Percentiles rank a stretch among this genome's conserved stretches.
Conservation (phyloP, 2,113 vertebrate species). For the Anguilla rostrata region DNA sequence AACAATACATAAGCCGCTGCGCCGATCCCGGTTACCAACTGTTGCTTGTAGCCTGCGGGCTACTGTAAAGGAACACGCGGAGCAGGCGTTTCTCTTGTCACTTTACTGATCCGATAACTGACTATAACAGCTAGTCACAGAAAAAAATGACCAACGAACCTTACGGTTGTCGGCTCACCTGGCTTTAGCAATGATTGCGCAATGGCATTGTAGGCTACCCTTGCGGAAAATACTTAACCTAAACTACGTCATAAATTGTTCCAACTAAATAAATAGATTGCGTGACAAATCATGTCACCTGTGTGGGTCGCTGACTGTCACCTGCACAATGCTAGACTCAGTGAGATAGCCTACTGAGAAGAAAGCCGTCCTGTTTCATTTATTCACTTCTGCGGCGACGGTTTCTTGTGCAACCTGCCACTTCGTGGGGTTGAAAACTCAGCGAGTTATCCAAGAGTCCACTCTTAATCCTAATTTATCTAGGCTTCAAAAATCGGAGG, state of each 20-base stretch:
- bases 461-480: no score
- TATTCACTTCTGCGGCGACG: no score
- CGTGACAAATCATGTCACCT: no score
- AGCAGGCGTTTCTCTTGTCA: constrained; percentile 55
- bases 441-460: no score
- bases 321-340: no score
- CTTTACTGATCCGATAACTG: constrained; percentile 68
- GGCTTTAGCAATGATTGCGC: constrained; percentile 26
- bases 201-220: no score
- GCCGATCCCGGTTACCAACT: constrained; percentile 24
- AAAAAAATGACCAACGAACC: constrained; percentile 64
- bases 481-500: no score
- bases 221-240: no score
- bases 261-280: no score
- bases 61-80: constrained; percentile 40
- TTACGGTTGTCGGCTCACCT: constrained; percentile 63
- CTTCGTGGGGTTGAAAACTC: neutral
- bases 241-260: no score
- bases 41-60: constrained; percentile 50
- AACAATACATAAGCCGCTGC: neutral
- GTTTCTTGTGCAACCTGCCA: neutral
- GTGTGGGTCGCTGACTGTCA: no score
- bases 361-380: neutral
- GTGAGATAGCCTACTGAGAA: neutral
- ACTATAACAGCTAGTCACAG: constrained; percentile 59